Percentiles rank a stretch among this genome's conserved stretches.
Conservation (phyloP, 2,888 invertebrate genomes). For the Folsomia manolachei region DNA sequence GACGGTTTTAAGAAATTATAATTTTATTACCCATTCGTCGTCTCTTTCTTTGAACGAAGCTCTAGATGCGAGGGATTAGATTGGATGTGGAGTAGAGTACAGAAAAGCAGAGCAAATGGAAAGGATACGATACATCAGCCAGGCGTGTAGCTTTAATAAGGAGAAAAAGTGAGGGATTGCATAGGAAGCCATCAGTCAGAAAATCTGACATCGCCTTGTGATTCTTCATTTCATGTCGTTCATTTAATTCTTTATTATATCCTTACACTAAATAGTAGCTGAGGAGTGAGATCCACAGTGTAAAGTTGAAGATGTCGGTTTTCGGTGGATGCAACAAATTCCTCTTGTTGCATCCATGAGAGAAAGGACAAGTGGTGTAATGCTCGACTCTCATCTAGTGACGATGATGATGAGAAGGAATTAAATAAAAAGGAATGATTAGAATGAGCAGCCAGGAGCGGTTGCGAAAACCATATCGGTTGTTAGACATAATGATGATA, state of each 20-base stretch:
- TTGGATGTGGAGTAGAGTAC: constrained; percentile 16
- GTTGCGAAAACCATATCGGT: constrained; percentile 33
- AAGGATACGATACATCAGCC: background rate
- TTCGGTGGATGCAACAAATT: background rate
- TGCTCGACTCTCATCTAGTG: no score
- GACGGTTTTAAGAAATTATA: constrained; percentile 13
- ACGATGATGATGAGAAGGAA: constrained; percentile 5
- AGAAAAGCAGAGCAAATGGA: background rate
- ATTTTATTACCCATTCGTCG: constrained; percentile 3
- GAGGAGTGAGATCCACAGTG: no score
- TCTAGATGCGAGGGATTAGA: background rate
- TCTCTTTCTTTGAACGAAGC: no score
- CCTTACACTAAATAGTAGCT: no score
- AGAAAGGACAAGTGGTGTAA: background rate
- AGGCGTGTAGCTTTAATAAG: constrained; percentile 34
- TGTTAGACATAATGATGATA: constrained; percentile 16
- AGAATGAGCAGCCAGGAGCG: background rate
- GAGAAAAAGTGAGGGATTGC: constrained; percentile 40
- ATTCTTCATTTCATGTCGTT: no score
- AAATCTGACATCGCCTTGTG: constrained; percentile 42
- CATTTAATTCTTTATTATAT: constrained; percentile 32
- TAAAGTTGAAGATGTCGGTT: constrained; percentile 16
- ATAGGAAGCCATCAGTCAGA: constrained; percentile 47
- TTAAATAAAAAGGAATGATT: background rate
- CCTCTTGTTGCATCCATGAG: background rate